phyloP scores from a whole-genome alignment of 2,888 invertebrate species.

The Coecobrya sp. region DNA sequence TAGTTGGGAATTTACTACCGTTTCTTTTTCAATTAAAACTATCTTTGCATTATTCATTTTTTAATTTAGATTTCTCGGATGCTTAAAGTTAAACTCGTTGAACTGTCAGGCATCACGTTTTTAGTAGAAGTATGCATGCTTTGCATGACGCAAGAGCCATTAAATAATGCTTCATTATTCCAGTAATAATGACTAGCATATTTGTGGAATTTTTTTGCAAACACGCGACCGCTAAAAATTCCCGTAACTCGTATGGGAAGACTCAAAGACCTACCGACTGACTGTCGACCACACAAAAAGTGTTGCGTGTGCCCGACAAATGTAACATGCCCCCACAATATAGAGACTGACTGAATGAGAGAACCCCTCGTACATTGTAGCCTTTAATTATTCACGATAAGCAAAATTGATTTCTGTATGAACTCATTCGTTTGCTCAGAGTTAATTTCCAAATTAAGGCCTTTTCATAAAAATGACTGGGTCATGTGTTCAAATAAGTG shows the following conservation, averaged over 20 bases:
- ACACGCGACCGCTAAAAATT: neutral
- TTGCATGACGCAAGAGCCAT: too few relatives aligned
- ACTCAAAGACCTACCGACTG: neutral
- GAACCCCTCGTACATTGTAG: neutral
- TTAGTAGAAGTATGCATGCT: too few relatives aligned
- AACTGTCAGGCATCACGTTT: too few relatives aligned
- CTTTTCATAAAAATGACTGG: conserved; percentile 46
- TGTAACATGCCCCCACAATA: too few relatives aligned
- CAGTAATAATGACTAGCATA: too few relatives aligned
- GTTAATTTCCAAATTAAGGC: neutral
- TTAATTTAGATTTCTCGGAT: neutral
- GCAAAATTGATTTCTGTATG: conserved; percentile 7
- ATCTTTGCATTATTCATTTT: neutral
- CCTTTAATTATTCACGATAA: conserved; percentile 38
- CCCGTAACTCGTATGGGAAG: neutral
- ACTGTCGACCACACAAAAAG: neutral
- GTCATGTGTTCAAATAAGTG: conserved; percentile 27
- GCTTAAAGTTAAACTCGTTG: neutral
- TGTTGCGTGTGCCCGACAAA: neutral
- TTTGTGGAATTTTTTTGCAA: too few relatives aligned
- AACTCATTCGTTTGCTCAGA: neutral
- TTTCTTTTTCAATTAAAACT: neutral
- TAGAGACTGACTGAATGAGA: too few relatives aligned
- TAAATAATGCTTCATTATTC: too few relatives aligned
- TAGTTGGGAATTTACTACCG: neutral